A percentile compares a stretch with the other conserved stretches of the same genome.
Conservation (phyloP, 2,113 vertebrate species). For the Phyllostomus discolor region DNA sequence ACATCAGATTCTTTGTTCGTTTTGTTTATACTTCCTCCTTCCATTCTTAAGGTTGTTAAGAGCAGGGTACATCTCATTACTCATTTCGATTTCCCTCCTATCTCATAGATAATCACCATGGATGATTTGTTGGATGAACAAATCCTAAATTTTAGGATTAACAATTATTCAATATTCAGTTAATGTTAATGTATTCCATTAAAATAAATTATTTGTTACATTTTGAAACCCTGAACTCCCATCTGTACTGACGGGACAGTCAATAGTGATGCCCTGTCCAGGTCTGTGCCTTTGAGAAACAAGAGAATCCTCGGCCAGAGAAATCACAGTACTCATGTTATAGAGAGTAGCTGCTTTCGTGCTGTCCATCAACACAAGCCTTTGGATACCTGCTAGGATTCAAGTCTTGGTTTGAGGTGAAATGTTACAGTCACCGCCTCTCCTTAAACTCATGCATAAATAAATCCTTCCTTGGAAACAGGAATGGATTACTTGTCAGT, state of each 20-base stretch:
- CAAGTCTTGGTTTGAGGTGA: not conserved
- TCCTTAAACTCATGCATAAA: not conserved
- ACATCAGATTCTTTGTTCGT: not conserved
- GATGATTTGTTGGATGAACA: not conserved
- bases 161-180: not conserved
- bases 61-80: constrained; percentile 16
- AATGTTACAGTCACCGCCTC: not conserved
- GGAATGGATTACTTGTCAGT: not conserved
- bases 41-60: not conserved
- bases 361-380: not conserved
- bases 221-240: not conserved
- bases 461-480: constrained; percentile 31
- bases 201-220: not conserved
- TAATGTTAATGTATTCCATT: not conserved
- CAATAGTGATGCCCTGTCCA: not conserved
- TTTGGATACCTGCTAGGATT: not conserved
- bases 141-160: not conserved
- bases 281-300: not conserved
- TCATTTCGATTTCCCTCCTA: not conserved
- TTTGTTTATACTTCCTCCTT: not conserved
- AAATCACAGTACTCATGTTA: not conserved
- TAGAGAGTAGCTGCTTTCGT: not conserved
- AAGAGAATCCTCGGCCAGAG: not conserved
- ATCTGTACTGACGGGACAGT: not conserved
- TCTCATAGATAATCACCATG: not conserved